Percentiles rank a stretch among this genome's conserved stretches.
Conservation (phyloP, 1,140 invertebrate genomes). For the Armadillidium nasatum region DNA sequence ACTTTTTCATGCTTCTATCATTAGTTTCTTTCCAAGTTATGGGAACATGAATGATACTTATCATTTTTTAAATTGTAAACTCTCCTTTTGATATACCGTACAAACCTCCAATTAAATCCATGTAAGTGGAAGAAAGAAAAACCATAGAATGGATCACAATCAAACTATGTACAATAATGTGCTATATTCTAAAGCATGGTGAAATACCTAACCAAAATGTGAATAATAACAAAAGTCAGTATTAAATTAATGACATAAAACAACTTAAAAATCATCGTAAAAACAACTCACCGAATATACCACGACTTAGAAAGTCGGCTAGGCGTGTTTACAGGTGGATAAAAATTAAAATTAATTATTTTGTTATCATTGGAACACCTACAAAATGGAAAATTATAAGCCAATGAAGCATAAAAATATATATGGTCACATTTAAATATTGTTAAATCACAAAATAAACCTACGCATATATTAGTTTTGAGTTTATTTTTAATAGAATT, state of each 20-base stretch:
- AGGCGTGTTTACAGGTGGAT: conserved; percentile 22
- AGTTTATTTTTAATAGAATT: too few species aligned
- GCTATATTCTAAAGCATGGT: neutral
- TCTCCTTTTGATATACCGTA: too few species aligned
- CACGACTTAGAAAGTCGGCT: conserved; percentile 37
- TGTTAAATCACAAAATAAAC: neutral
- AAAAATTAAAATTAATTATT: conserved; percentile 22
- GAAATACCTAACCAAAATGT: neutral
- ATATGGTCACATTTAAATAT: neutral
- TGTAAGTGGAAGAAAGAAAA: neutral
- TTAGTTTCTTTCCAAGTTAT: too few species aligned
- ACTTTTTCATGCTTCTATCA: too few species aligned
- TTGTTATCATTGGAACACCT: conserved; percentile 17
- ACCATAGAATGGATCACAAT: neutral
- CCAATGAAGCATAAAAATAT: conserved; percentile 5
- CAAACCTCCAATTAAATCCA: neutral
- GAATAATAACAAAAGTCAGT: neutral
- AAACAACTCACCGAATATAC: conserved; percentile 31
- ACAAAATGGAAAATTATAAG: conserved; percentile 1
- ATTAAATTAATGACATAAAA: neutral
- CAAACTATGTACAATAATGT: conserved; percentile 4
- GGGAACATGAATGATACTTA: too few species aligned
- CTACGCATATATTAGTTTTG: too few species aligned
- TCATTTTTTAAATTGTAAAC: too few species aligned
- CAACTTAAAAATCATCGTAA: neutral